A percentile compares a stretch with the other conserved stretches of the same genome.
phyloP scores from a whole-genome alignment of 2,888 invertebrate genomes.

The Therioaphis trifolii region DNA sequence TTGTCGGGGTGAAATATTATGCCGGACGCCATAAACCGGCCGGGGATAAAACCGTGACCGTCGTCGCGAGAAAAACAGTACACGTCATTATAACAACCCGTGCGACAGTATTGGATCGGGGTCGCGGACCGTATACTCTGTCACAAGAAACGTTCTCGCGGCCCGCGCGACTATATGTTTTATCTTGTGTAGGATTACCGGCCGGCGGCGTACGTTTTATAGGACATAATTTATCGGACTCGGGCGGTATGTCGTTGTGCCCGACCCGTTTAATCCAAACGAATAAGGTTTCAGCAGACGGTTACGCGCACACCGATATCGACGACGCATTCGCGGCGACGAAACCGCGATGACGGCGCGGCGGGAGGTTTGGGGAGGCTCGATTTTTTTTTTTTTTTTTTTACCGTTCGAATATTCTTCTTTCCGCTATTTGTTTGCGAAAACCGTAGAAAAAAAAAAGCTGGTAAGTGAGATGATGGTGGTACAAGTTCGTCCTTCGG shows the following conservation, averaged over 20 bases:
- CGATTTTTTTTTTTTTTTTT: too few species aligned
- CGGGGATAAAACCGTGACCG: neutral
- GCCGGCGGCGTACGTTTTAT: conserved; percentile 24
- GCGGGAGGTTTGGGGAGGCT: too few species aligned
- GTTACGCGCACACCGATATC: too few species aligned
- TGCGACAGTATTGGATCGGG: neutral
- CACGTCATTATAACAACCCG: neutral
- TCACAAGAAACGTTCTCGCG: neutral
- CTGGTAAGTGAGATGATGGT: too few species aligned
- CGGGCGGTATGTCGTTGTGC: conserved; percentile 1
- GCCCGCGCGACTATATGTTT: neutral
- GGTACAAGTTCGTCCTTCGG: too few species aligned
- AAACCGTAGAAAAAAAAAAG: too few species aligned
- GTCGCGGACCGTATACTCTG: conserved; percentile 1
- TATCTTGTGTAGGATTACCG: conserved; percentile 20
- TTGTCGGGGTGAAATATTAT: neutral
- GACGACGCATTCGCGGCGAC: conserved; percentile 27
- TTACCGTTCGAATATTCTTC: too few species aligned
- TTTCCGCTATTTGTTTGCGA: too few species aligned
- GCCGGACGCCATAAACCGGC: neutral
- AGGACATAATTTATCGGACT: conserved; percentile 42
- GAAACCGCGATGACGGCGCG: too few species aligned
- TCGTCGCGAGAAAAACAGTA: neutral
- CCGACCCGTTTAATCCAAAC: conserved; percentile 9
- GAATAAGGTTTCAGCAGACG: too few species aligned